Conservation (phyloP, 2,797 vertebrate genomes). For the Linurgus olivaceus region DNA sequence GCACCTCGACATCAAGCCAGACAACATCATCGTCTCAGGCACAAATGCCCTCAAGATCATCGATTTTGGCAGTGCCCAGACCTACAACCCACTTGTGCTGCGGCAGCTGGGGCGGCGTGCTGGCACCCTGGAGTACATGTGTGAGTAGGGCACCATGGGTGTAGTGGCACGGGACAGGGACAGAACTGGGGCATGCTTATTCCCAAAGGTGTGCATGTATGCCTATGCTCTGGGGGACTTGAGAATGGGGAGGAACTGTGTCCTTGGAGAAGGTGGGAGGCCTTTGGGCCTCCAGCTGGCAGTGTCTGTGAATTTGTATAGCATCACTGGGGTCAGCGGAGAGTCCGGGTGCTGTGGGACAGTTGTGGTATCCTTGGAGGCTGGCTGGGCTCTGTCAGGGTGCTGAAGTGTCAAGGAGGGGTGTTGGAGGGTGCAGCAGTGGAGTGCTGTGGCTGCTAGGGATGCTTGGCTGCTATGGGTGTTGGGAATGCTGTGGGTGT, state of each 20-base stretch:
- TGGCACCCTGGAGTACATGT: constrained; percentile 94
- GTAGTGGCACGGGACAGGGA: not conserved
- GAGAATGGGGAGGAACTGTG: not conserved
- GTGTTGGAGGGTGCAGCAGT: not conserved
- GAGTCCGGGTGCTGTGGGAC: not conserved
- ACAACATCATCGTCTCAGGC: constrained; percentile 89
- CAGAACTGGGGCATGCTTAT: not conserved
- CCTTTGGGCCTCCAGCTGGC: not conserved
- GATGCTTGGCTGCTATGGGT: not conserved
- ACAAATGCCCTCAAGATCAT: constrained; percentile 94
- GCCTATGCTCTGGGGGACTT: not conserved
- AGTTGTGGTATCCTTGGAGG: not conserved
- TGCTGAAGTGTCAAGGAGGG: not conserved
- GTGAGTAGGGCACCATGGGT: constrained; percentile 75
- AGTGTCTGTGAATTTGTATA: not conserved
- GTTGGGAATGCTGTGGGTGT: not conserved
- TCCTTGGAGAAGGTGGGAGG: not conserved
- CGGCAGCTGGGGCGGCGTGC: constrained; percentile 87
- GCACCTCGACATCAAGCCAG: constrained; percentile 95
- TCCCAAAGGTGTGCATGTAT: not conserved
- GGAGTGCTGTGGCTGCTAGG: not conserved
- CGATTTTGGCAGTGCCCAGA: constrained; percentile 94
- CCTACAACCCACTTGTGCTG: constrained; percentile 91
- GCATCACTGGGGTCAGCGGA: not conserved
- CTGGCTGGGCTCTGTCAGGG: not conserved